These are phyloP conservation scores for Acanthosepion lycidas DNA, from an alignment of 2,888 invertebrate species.

Conservation along the genomic window DNA sequence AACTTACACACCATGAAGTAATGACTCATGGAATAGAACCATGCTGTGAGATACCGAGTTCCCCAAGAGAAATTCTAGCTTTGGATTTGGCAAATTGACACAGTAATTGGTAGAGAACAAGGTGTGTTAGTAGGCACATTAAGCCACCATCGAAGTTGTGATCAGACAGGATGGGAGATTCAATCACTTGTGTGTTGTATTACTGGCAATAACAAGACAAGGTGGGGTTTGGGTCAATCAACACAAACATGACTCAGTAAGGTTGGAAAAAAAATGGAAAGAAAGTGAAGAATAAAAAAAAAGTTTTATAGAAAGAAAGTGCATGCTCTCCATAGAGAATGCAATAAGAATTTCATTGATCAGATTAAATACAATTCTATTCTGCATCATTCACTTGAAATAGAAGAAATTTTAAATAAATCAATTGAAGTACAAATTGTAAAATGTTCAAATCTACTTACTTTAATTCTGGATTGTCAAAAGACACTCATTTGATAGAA, in stretches of 20 bases:
- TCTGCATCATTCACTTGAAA: neutral
- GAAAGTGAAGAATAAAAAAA: neutral
- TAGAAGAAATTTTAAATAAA: no score
- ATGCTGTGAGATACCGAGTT: neutral
- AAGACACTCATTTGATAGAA: neutral
- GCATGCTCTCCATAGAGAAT: neutral
- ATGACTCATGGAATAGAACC: conserved; percentile 21
- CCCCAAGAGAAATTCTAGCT: neutral
- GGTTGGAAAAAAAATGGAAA: neutral
- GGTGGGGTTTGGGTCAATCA: neutral
- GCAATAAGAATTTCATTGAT: neutral
- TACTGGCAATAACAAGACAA: neutral
- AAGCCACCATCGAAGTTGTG: neutral
- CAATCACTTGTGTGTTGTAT: conserved; percentile 8
- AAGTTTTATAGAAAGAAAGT: neutral
- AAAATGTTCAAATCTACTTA: neutral
- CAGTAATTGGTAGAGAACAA: conserved; percentile 22
- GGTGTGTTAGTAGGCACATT: neutral
- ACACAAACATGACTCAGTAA: conserved; percentile 33
- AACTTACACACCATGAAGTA: conserved; percentile 33
- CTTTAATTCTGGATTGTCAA: neutral
- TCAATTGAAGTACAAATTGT: neutral
- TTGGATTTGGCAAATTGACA: conserved; percentile 15
- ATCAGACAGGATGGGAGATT: conserved; percentile 33
- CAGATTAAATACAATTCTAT: neutral